Evolutionary conservation across 2,888 invertebrate species (phyloP).

Genomic region (Pheosia gnoma): DNA sequence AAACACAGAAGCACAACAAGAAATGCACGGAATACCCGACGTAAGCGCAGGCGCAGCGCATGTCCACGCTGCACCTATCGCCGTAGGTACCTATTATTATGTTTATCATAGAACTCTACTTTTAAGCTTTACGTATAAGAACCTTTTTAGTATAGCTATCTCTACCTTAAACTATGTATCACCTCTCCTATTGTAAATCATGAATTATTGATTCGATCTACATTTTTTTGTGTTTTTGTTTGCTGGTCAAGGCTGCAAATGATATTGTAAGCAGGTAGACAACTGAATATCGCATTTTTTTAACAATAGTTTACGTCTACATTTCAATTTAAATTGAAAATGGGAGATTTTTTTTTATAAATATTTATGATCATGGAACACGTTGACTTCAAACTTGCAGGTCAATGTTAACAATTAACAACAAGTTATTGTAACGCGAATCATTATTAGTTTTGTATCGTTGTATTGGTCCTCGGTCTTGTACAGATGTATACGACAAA

Average conservation of each 20-base stretch:
- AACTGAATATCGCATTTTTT: not conserved
- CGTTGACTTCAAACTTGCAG: too few species aligned
- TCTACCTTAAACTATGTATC: not conserved
- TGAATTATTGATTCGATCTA: not conserved
- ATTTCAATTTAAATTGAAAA: too few species aligned
- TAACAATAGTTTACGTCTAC: too few species aligned
- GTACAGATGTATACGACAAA: not conserved
- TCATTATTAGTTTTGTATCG: too few species aligned
- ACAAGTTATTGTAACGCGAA: too few species aligned
- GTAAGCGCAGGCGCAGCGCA: not conserved
- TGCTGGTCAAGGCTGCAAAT: not conserved
- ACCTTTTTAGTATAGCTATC: not conserved
- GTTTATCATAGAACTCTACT: too few species aligned
- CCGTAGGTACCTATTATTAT: not conserved
- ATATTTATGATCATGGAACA: too few species aligned
- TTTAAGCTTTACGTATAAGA: too few species aligned
- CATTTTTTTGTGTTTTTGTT: not conserved
- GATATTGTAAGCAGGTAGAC: too few species aligned
- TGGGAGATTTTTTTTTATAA: too few species aligned
- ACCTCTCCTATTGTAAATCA: not conserved
- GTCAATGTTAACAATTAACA: too few species aligned
- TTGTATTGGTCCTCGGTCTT: not conserved
- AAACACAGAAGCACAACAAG: not conserved
- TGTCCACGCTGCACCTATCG: not conserved
- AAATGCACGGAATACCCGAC: not conserved